Base-by-base conservation (phyloP, 2,797 vertebrate species). In the Mastacembelus armatus region DNA sequence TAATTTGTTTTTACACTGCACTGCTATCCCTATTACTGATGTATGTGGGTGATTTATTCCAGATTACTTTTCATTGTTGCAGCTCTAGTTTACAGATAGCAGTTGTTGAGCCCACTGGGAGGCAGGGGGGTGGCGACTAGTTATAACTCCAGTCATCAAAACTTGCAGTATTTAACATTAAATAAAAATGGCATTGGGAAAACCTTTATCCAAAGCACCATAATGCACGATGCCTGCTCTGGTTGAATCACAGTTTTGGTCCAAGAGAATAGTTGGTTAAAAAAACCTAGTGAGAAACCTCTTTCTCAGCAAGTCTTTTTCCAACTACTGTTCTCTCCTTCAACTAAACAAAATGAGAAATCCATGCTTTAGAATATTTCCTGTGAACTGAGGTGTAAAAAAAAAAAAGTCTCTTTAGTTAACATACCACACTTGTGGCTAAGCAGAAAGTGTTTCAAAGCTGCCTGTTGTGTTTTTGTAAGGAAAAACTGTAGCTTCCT, bases 401-500 rank as follows among this genome's bases (percentile, higher is more conserved):
- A 63, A 16, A 24, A 22, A 11, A 32, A 10, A n/a, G 4, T 8
- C 19, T 63, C 16, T 70, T 12, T 32, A 21, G 54, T 69, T 75
- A 62, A 59, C 56, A 47, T 39, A 10, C 35, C 4, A 5, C 54
- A 44, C 49, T 73, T 3, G 12, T 56, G 69, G 45, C 52, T 22
- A 18, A 45, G 44, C 33, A 21, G 12, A 70, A 33, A 22, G 22
- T 14, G 35, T 68, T 75, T 72, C 40, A 74, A 78, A 84, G 63
- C 66, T 48, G 16, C 57, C 14, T 16, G 30, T 47, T 39, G 36
- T 19, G 45, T 29, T 58, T 63, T 47, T 19, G 22, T 21, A 16
- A 42, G 26, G n/a, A 4, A 55, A 42, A 78, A 59, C 29, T 2
- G 26, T 44, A 52, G 65, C 82, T 77, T 78, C 81, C 75, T 78